Base-by-base conservation (phyloP, 2,797 vertebrate genomes). In the Hypotaenidia philippensis region DNA sequence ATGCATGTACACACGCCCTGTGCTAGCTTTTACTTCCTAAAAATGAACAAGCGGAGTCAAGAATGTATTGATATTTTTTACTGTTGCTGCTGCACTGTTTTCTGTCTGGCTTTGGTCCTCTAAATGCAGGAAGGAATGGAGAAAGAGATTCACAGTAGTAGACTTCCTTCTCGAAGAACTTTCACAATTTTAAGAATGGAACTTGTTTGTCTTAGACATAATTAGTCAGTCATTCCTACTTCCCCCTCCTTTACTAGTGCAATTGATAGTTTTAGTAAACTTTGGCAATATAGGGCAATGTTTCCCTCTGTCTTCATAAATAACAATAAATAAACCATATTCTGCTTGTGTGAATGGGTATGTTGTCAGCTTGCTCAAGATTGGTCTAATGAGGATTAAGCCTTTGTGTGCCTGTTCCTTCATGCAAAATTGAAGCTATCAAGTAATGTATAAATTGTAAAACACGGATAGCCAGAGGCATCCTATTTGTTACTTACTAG, bases 221-320 rank as follows among this genome's bases (percentile, higher is more conserved):
- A 71, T 93, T 56, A 52, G 29, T 34, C 21, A 68, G 36, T 70
- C 53, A 22, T 83, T 89, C 41, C 36, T 17, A 11, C 55, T 78
- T 86, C 29, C 12, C 26, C 20, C 21, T 74, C 36, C 26, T 80
- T 78, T 23, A 22, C 50, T 50, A 27, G 26, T 87, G 55, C 36
- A 72, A 6, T 13, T 69, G 59, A 64, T 82, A 50, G 36, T 34
- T 89, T 61, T 66, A 77, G 36, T 86, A 75, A 88, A 41, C 32
- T 36, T n/a, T 10, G 38, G 40, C 68, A 60, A 71, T 49, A 13
- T 36, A 31, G 77, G 45, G 68, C 36, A 74, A 1, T 3, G 1
- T 83, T 90, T 92, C 84, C 56, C 56, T 74, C 40, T n/a, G 40
- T 61, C n/a, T 75, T 83, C 49, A 41, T 45, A 84, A 84, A 56